These are phyloP conservation scores for Microdon myrmicae DNA, from an alignment of 2,888 invertebrate species.

Conservation along the genomic window DNA sequence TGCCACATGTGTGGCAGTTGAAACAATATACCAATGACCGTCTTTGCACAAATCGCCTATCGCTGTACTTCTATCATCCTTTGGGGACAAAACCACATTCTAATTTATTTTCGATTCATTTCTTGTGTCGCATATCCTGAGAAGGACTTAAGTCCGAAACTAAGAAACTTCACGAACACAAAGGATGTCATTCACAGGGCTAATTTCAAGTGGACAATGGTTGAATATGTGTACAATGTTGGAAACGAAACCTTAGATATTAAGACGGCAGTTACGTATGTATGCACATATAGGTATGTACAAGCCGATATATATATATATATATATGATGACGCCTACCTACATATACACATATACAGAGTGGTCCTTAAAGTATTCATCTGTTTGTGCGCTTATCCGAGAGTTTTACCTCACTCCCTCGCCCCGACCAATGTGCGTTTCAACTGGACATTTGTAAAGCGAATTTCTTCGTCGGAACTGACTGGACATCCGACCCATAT, in stretches of 20 bases:
- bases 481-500: slow-evolving; percentile 53
- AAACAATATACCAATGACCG: slow-evolving; percentile 22
- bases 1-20: slow-evolving; percentile 18
- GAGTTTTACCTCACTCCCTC: too few species aligned
- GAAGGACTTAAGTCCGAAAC: slow-evolving; percentile 46
- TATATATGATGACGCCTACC: slow-evolving; percentile 3
- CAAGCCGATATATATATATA: neutral
- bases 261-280: slow-evolving; percentile 36
- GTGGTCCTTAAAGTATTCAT: slow-evolving; percentile 26
- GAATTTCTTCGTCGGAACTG: slow-evolving; percentile 52
- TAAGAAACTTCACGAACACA: slow-evolving; percentile 50
- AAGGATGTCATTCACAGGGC: slow-evolving; percentile 53
- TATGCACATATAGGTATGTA: slow-evolving; percentile 1
- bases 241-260: slow-evolving; percentile 35
- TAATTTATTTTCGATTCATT: slow-evolving; percentile 47
- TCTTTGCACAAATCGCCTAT: neutral
- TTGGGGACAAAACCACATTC: too few species aligned
- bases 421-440: slow-evolving; percentile 27
- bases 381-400: slow-evolving; percentile 10
- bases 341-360: slow-evolving; percentile 1
- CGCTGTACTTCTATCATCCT: too few species aligned
- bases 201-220: slow-evolving; percentile 51
- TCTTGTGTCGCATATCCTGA: slow-evolving; percentile 46
- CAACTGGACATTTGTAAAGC: slow-evolving; percentile 51
- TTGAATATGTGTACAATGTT: too few species aligned